Evolutionary conservation across 2,113 vertebrate genomes (phyloP).

Genomic region (Tachysurus fulvidraco): DNA sequence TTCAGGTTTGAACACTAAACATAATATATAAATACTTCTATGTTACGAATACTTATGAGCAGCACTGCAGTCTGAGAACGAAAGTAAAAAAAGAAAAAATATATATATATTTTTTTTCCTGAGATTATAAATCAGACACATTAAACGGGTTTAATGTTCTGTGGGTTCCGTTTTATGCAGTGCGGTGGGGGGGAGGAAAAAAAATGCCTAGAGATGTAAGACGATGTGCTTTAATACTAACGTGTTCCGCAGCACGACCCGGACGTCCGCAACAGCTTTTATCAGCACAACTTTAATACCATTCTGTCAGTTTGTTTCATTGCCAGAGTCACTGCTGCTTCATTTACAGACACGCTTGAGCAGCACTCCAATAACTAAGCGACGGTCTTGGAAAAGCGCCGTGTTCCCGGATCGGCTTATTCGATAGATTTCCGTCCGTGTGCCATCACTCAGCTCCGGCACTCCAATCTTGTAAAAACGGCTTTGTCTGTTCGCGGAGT

Average conservation of each 20-base stretch:
- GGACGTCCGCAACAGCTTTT: background rate
- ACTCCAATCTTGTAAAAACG: slow-evolving; percentile 6
- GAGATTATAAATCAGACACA: background rate
- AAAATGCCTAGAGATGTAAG: background rate
- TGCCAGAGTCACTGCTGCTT: background rate
- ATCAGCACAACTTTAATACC: background rate
- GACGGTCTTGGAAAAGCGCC: background rate
- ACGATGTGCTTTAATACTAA: background rate
- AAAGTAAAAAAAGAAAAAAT: background rate
- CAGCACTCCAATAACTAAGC: background rate
- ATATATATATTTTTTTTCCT: background rate
- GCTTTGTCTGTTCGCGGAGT: background rate
- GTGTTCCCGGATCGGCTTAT: background rate
- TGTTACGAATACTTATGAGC: background rate
- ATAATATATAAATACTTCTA: background rate
- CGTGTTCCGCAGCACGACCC: background rate
- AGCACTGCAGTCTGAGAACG: background rate
- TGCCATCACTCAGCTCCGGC: background rate
- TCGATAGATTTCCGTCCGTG: background rate
- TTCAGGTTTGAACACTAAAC: background rate
- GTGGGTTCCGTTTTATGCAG: background rate
- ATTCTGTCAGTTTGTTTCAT: slow-evolving; percentile 3
- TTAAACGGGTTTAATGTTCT: background rate
- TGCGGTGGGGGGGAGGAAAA: background rate
- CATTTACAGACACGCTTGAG: background rate